These are phyloP conservation scores for Micromussa lordhowensis DNA, from an alignment of 92 coral and sea anemone genomes.

Conservation along the genomic window DNA sequence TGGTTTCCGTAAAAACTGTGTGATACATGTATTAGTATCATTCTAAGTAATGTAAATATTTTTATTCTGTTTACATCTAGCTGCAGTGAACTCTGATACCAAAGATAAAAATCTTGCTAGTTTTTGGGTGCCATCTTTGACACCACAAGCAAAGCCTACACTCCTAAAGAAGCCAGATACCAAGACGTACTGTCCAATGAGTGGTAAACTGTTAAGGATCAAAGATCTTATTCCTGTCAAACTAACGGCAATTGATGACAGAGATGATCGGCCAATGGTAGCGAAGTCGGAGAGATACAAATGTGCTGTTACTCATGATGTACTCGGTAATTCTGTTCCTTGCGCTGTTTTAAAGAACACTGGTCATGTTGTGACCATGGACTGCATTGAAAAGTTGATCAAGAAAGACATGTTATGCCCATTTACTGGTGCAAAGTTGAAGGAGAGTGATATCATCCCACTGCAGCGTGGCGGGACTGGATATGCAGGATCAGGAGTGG, in stretches of 20 bases:
- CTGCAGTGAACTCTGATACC: slow-evolving; percentile 21
- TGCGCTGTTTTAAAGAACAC: slow-evolving; percentile 96
- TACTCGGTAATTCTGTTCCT: slow-evolving; percentile 95
- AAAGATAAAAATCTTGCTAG: slow-evolving; percentile 86
- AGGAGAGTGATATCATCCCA: slow-evolving; percentile 86
- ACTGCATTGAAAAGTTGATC: slow-evolving; percentile 92
- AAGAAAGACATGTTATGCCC: slow-evolving; percentile 98
- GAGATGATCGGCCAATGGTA: slow-evolving; percentile 80
- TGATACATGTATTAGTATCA: neutral
- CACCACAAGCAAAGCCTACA: slow-evolving; percentile 93
- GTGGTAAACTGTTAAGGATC: slow-evolving; percentile 80
- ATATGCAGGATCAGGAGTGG: slow-evolving; percentile 93
- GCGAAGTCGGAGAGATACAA: slow-evolving; percentile 87
- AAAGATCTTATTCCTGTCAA: slow-evolving; percentile 92
- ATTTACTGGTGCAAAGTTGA: slow-evolving; percentile 83
- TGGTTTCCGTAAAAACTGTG: neutral
- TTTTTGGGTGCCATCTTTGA: slow-evolving; percentile 97
- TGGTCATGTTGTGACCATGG: slow-evolving; percentile 97
- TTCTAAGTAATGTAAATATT: neutral
- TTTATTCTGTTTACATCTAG: neutral
- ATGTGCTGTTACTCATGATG: slow-evolving; percentile 94
- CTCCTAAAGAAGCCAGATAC: slow-evolving; percentile 90
- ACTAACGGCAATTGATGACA: slow-evolving; percentile 78
- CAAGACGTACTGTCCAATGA: slow-evolving; percentile 97
- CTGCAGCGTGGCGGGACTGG: slow-evolving; percentile 99